Conservation (phyloP, 2,113 vertebrate species). For the Delphinus delphis region DNA sequence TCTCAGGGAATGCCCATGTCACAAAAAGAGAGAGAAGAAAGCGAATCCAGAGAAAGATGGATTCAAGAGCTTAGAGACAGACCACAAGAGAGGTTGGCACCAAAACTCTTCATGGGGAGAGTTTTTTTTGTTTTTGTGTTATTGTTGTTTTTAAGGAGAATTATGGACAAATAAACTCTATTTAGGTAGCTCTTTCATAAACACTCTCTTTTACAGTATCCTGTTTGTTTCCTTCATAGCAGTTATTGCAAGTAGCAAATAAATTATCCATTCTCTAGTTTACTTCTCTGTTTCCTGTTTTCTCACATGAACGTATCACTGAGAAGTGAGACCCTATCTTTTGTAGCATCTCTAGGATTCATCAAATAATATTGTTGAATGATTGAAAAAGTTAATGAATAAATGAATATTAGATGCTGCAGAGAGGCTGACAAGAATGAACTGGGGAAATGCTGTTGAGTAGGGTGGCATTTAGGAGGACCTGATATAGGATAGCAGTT, state of each 20-base stretch:
- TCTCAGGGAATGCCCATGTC: neutral
- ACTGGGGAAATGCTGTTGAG: neutral
- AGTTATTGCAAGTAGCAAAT: neutral
- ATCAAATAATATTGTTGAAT: neutral
- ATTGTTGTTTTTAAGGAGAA: neutral
- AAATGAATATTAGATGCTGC: neutral
- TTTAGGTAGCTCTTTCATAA: neutral
- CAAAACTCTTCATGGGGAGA: neutral
- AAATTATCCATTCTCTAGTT: constrained; percentile 22
- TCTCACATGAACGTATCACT: neutral
- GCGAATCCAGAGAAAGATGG: neutral
- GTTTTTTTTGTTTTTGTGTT: neutral
- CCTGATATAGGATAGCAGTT: neutral
- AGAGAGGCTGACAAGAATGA: neutral
- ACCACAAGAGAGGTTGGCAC: neutral
- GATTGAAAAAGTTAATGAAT: neutral
- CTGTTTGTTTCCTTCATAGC: constrained; percentile 19
- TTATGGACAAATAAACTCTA: neutral
- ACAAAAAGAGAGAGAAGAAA: neutral
- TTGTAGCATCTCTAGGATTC: neutral
- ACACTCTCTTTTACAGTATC: neutral
- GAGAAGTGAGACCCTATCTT: neutral
- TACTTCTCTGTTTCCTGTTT: constrained; percentile 24
- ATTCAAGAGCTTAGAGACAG: neutral
- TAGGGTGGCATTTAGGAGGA: neutral